A percentile compares a stretch with the other conserved stretches of the same genome.
phyloP scores from a whole-genome alignment of 2,113 vertebrate genomes.

The Myotis lucifugus region DNA sequence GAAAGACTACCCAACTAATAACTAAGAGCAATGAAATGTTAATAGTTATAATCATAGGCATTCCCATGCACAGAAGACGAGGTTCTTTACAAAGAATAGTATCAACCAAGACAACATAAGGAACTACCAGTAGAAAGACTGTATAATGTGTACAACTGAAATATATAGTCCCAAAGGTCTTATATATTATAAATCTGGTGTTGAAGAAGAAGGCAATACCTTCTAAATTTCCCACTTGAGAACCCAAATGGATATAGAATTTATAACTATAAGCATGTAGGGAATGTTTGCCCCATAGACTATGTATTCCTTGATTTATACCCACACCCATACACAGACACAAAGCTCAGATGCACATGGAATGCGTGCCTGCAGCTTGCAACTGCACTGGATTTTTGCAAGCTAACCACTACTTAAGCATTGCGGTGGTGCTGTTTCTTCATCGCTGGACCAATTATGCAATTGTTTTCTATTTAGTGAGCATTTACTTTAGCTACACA shows the following conservation, averaged over 20 bases:
- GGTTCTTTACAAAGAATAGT: slow-evolving; percentile 28
- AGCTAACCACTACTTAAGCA: neutral
- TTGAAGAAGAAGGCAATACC: neutral
- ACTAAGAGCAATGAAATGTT: neutral
- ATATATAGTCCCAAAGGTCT: slow-evolving; percentile 14
- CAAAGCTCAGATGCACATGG: neutral
- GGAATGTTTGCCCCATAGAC: neutral
- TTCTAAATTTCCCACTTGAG: slow-evolving; percentile 10
- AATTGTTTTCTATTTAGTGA: slow-evolving; percentile 4
- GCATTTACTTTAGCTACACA: neutral
- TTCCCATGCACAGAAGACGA: slow-evolving; percentile 37
- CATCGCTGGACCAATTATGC: neutral
- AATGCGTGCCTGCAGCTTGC: neutral
- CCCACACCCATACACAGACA: neutral
- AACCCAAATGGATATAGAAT: slow-evolving; percentile 4
- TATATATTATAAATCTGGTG: slow-evolving; percentile 1
- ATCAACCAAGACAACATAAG: neutral
- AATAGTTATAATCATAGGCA: neutral
- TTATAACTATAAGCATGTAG: neutral
- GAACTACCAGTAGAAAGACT: neutral
- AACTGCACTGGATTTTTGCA: neutral
- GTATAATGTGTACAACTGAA: neutral
- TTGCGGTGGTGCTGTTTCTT: neutral
- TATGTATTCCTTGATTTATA: neutral
- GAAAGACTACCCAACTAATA: slow-evolving; percentile 44